Base-by-base conservation (phyloP, 2,113 vertebrate species). In the Gambusia affinis region DNA sequence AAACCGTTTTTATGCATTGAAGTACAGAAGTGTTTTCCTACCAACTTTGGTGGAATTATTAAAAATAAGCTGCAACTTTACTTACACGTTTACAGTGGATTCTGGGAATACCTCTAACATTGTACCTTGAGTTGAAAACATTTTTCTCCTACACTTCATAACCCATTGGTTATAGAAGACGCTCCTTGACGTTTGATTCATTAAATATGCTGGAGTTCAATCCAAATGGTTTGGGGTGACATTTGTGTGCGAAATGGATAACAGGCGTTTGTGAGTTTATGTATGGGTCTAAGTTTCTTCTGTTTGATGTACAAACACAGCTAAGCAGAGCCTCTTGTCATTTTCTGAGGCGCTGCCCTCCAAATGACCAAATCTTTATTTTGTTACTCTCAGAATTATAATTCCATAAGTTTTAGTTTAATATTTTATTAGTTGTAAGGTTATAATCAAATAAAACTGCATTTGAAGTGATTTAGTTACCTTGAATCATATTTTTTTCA, bases 321-420 rank as follows among this genome's bases (percentile, higher is more conserved):
- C 72, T 81, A 61, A 89, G 85, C 76, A 72, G 80, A 85, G 73
- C 68, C 81, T 86, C 80, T 72, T 80, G 84, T 90, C 87, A 88
- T 84, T 82, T 81, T 86, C 70, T 73, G 77, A 86, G 84, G 85
- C 75, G 44, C 84, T 92, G 84, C 78, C 54, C 89, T 92, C 80
- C 79, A 85, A 93, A 93, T 89, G 89, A 95, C 91, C 93, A 95
- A 92, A 95, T 94, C 84, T 94, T 94, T 94, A 94, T 94, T 94
- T 95, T 93, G 88, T 92, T 94, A 93, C 89, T 91, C 85, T 91
- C 85, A 84, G 67, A 91, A 85, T 76, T 80, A 91, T 91, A 72
- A 89, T 89, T 90, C 78, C 88, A 89, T 88, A 90, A 83, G 72
- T 78, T 67, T 91, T 87, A 88, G 87, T 91, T 91, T 89, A 75